phyloP scores from a whole-genome alignment of 2,888 invertebrate genomes.

The Miltochrista miniata region DNA sequence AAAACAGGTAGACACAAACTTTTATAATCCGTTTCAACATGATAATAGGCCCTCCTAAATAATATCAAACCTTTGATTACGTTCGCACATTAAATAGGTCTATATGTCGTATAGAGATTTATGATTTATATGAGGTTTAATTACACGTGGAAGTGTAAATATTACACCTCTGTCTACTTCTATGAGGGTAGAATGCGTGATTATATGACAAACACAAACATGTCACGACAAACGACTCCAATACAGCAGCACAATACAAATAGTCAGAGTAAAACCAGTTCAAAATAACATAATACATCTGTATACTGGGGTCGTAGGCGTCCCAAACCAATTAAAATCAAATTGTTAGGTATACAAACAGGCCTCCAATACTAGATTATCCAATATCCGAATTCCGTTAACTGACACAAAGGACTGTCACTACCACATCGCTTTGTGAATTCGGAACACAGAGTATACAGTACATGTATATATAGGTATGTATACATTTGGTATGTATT shows the following conservation, averaged over 20 bases:
- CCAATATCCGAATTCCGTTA: slow-evolving; percentile 76
- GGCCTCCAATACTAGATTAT: slow-evolving; percentile 54
- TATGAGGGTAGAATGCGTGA: no score
- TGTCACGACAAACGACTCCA: no score
- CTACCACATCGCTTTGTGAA: slow-evolving; percentile 60
- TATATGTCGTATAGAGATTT: no score
- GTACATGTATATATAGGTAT: slow-evolving; percentile 25
- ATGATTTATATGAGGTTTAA: no score
- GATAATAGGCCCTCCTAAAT: no score
- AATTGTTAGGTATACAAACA: slow-evolving; percentile 69
- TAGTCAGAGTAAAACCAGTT: slow-evolving; percentile 10
- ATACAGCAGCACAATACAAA: slow-evolving; percentile 7
- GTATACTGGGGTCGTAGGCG: slow-evolving; percentile 25
- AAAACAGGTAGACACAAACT: no score
- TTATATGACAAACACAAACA: no score
- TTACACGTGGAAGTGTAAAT: no score
- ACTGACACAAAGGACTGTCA: slow-evolving; percentile 74
- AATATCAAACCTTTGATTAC: no score
- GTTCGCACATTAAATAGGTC: no score
- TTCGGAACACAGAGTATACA: slow-evolving; percentile 31
- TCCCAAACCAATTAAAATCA: slow-evolving; percentile 71
- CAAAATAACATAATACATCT: slow-evolving; percentile 8
- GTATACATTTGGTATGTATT: slow-evolving; percentile 26
- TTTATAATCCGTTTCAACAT: no score
- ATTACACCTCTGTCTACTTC: no score